Evolutionary conservation across 2,797 vertebrate species (phyloP).

Genomic region (Smutsia gigantea): DNA sequence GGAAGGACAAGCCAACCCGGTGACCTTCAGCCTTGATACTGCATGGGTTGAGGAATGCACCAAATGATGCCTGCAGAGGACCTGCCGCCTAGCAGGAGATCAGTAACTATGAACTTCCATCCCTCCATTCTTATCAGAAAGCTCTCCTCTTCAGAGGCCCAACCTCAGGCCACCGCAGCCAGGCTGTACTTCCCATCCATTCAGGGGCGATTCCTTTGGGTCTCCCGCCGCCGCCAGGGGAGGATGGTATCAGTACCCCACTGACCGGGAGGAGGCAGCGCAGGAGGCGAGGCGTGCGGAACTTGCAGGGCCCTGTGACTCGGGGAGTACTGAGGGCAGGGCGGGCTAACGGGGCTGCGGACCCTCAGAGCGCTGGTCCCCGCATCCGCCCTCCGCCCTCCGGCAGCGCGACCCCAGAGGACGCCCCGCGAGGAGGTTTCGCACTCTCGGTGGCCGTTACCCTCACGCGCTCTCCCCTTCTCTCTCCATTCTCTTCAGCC

Average conservation of each 20-base stretch:
- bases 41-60: fast-evolving
- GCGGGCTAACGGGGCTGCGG: neutral
- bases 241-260: neutral
- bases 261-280: neutral
- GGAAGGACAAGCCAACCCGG: neutral
- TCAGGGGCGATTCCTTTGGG: neutral
- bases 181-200: neutral
- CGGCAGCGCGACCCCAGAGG: neutral
- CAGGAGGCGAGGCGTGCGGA: neutral
- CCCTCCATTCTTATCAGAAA: neutral
- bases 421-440: neutral
- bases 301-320: neutral
- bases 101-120: neutral
- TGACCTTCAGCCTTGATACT: neutral
- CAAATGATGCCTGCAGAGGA: neutral
- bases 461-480: neutral
- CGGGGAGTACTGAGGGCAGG: too few relatives aligned
- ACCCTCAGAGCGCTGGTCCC: neutral
- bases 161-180: neutral
- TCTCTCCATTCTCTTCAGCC: neutral
- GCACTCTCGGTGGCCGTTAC: neutral
- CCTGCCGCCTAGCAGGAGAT: too few relatives aligned
- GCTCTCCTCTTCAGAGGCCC: neutral
- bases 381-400: fast-evolving
- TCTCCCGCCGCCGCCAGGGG: neutral